These are phyloP conservation scores for Morinoia aosen DNA, from an alignment of 2,888 invertebrate species.

Conservation along the genomic window DNA sequence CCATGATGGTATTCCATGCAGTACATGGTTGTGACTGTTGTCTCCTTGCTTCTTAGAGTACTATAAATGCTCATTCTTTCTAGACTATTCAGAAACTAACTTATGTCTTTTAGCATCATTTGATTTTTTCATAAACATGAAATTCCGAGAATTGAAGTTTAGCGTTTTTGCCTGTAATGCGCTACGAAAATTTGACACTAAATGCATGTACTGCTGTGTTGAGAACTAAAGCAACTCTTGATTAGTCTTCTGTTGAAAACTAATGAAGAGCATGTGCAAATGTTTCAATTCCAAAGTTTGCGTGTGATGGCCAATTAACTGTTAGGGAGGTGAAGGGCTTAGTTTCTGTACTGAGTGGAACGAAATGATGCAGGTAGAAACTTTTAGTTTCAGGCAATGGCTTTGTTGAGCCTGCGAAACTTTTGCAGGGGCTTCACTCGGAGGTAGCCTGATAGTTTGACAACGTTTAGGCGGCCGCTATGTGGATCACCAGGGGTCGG, in stretches of 20 bases:
- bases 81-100: too few relatives aligned
- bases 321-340: background rate
- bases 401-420: background rate
- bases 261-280: background rate
- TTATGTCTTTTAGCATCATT: too few relatives aligned
- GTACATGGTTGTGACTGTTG: too few relatives aligned
- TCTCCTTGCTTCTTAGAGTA: too few relatives aligned
- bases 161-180: too few relatives aligned
- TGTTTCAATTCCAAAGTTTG: background rate
- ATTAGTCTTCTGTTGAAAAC: background rate
- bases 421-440: too few relatives aligned
- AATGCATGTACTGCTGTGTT: background rate
- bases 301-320: background rate
- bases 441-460: too few relatives aligned
- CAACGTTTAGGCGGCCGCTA: background rate
- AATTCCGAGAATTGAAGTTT: too few relatives aligned
- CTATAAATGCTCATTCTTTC: too few relatives aligned
- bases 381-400: background rate
- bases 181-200: too few relatives aligned
- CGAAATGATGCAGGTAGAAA: background rate
- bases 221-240: background rate
- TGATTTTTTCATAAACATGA: too few relatives aligned
- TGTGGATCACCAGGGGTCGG: background rate
- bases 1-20: too few relatives aligned
- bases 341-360: background rate